Evolutionary conservation across 2,888 invertebrate species (phyloP), one percentile per base, ranked within the genome.

Genomic region (Ormia ochracea): DNA sequence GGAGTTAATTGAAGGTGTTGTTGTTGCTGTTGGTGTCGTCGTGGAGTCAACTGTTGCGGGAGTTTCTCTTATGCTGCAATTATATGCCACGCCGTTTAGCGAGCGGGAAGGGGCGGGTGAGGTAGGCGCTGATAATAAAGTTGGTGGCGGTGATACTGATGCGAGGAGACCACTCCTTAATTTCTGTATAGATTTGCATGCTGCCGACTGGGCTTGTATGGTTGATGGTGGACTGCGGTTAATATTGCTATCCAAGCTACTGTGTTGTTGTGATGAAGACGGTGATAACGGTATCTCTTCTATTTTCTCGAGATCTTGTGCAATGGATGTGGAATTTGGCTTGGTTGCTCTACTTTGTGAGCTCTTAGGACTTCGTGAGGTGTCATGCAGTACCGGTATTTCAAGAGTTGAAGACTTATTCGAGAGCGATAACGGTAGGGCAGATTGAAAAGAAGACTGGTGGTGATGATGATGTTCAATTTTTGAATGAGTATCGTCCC

Each of bases 271-370:
- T 17, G 91, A 89, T 5, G 90, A 88, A 21, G 88, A 88, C 6
- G 91, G 91, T 19, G 91, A 91, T 41, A 92, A 86, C 14, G 93
- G 92, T 50, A 93, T 91, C 85, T 94, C 94, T 87, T 93, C 93
- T 83, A 94, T 94, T 86, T 93, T 92, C 85, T 93, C 93, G 83
- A 93, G 88, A 87, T 94, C 94, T 84, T 92, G 91, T 0, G 93
- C 93, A 21, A 93, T 93, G 19, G 93, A 93, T 4, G 92, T 92
- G 19, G 93, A 94, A 86, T 93, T 93, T 85, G 93, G 93, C 84
- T 93, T 94, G 87, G 91, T 93, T 23, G 93, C 88, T 12, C 89
- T 85, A 0, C 84, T 85, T 36, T 88, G 38, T 0, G 88, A 85
- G n/a, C 85, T 84, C 69, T 87, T 87, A 3, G 89, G 86, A 84